These are phyloP conservation scores for Oxycera nigricornis DNA, from an alignment of 2,888 invertebrate genomes.

Conservation along the genomic window DNA sequence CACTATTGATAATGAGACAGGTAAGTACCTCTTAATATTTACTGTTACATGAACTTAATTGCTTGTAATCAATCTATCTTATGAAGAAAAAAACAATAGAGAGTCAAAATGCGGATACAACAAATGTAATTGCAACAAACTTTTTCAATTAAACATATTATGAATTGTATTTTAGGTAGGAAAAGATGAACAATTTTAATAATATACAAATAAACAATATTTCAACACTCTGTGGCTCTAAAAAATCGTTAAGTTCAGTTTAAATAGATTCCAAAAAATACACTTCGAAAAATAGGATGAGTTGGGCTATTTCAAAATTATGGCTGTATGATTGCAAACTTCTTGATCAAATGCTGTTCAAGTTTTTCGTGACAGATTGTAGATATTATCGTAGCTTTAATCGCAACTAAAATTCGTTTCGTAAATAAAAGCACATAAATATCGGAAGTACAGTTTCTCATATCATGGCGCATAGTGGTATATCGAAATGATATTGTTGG, in stretches of 20 bases:
- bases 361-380: no score
- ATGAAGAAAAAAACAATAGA: constrained; percentile 3
- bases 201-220: no score
- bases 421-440: no score
- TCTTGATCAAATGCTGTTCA: no score
- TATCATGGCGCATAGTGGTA: constrained; percentile 6
- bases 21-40: constrained; percentile 65
- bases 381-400: no score
- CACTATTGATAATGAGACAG: constrained; percentile 86
- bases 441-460: constrained; percentile 29
- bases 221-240: no score
- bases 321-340: no score
- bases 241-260: not conserved
- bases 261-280: not conserved
- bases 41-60: constrained; percentile 31
- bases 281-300: no score
- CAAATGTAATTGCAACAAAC: not conserved
- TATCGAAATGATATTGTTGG: constrained; percentile 3
- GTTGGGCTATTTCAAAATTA: no score
- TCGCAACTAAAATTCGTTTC: no score
- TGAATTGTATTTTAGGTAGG: no score
- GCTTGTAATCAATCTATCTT: not conserved
- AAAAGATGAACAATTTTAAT: no score
- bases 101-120: not conserved
- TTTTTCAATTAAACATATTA: not conserved